These are phyloP conservation scores for Amphibalanus amphitrite DNA, from an alignment of 1,140 invertebrate species.

Conservation along the genomic window DNA sequence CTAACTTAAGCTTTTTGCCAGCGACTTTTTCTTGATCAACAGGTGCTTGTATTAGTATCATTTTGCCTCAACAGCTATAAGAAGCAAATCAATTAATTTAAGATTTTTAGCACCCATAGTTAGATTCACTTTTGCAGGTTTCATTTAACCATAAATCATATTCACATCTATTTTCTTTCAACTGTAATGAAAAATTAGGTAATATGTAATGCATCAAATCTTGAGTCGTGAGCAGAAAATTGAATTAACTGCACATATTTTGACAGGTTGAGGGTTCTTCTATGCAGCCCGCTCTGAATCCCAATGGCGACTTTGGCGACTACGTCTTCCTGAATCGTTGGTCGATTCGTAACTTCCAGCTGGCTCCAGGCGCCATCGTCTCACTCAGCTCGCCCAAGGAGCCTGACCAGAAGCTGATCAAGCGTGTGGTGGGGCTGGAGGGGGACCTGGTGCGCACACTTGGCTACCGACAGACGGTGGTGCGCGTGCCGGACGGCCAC, in stretches of 20 bases:
- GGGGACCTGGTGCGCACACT: constrained; percentile 55
- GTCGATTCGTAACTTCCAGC: constrained; percentile 41
- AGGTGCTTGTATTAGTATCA: too few relatives aligned
- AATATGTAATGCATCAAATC: too few relatives aligned
- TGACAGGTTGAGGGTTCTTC: constrained; percentile 60
- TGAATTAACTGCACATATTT: neutral
- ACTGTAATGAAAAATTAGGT: too few relatives aligned
- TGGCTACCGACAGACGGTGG: constrained; percentile 43
- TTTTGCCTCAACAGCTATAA: too few relatives aligned
- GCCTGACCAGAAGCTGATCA: constrained; percentile 70
- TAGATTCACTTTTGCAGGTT: too few relatives aligned
- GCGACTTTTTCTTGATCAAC: too few relatives aligned
- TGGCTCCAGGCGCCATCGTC: constrained; percentile 66
- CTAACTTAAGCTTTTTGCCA: too few relatives aligned
- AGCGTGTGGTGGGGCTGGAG: constrained; percentile 62
- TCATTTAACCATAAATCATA: too few relatives aligned
- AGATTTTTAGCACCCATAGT: too few relatives aligned
- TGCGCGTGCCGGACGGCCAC: constrained; percentile 64
- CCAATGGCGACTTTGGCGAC: constrained; percentile 38
- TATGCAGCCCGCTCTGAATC: constrained; percentile 80
- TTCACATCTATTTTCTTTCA: too few relatives aligned
- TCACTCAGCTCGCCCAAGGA: constrained; percentile 66
- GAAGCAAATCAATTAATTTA: too few relatives aligned
- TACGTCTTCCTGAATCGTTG: constrained; percentile 71
- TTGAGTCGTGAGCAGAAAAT: too few relatives aligned